These are phyloP conservation scores for Phoxinus phoxinus DNA, from an alignment of 2,113 vertebrate species.

Conservation along the genomic window DNA sequence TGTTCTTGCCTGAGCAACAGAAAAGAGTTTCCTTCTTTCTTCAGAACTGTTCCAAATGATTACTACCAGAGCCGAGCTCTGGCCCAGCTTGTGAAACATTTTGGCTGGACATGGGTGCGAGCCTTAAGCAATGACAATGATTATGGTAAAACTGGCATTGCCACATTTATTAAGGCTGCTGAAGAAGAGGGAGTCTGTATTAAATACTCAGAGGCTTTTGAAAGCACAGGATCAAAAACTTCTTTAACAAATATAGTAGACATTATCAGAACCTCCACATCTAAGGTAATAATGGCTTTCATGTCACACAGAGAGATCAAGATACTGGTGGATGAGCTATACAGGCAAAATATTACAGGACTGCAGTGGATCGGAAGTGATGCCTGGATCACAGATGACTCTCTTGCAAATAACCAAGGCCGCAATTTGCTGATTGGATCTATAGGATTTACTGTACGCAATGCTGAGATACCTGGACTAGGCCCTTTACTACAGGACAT, in stretches of 20 bases:
- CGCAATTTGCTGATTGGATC: slow-evolving; percentile 66
- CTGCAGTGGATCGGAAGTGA: slow-evolving; percentile 78
- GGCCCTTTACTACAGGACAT: slow-evolving; percentile 69
- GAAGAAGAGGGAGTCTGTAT: slow-evolving; percentile 61
- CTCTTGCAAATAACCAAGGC: slow-evolving; percentile 63
- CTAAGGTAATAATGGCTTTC: slow-evolving; percentile 76
- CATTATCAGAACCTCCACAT: slow-evolving; percentile 63
- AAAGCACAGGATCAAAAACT: slow-evolving; percentile 50
- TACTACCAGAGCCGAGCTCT: slow-evolving; percentile 71
- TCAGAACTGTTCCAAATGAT: slow-evolving; percentile 73
- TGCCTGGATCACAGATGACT: slow-evolving; percentile 77
- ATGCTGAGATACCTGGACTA: slow-evolving; percentile 70
- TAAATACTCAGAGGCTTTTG: slow-evolving; percentile 57
- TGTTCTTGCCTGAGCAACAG: slow-evolving; percentile 45
- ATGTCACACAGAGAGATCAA: slow-evolving; percentile 78
- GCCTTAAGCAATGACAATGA: slow-evolving; percentile 70
- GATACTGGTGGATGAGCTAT: slow-evolving; percentile 45
- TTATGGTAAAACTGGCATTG: slow-evolving; percentile 73
- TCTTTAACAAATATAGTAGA: slow-evolving; percentile 42
- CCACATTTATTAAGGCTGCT: slow-evolving; percentile 65
- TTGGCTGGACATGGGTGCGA: slow-evolving; percentile 74
- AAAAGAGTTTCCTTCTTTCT: slow-evolving; percentile 62
- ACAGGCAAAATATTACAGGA: slow-evolving; percentile 71
- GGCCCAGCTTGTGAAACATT: slow-evolving; percentile 67
- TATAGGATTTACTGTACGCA: slow-evolving; percentile 68